A percentile compares a stretch with the other conserved stretches of the same genome.
Evolutionary conservation across 2,888 invertebrate species (phyloP).

Genomic region (Lasioglossum pauxillum): DNA sequence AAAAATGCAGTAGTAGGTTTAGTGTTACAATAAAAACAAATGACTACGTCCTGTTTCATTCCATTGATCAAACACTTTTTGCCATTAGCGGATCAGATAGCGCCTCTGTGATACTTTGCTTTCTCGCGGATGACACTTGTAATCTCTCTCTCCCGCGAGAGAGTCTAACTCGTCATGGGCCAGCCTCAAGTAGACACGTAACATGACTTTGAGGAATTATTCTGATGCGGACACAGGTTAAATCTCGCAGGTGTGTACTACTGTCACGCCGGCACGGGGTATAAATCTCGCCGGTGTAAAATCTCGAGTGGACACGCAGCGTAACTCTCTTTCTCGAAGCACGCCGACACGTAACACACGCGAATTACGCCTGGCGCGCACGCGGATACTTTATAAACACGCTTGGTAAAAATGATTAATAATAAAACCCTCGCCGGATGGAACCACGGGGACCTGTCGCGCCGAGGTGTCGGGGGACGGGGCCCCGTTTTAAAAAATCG

Average conservation of each 20-base stretch:
- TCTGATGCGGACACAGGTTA: background rate
- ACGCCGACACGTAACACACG: background rate
- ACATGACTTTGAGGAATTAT: constrained; percentile 11
- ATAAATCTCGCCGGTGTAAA: constrained; percentile 6
- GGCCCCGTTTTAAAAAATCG: background rate
- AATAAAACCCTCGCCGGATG: background rate
- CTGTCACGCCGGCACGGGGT: background rate
- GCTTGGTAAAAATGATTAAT: background rate
- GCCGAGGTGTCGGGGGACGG: too few relatives aligned
- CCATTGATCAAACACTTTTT: background rate
- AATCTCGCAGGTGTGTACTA: constrained; percentile 2
- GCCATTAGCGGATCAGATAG: background rate
- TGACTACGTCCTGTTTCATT: background rate
- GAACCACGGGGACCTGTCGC: background rate
- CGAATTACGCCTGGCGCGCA: background rate
- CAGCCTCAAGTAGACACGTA: background rate
- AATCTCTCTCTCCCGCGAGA: background rate
- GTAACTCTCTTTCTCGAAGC: background rate
- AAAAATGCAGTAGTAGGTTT: too few relatives aligned
- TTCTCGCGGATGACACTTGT: background rate
- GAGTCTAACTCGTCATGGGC: background rate
- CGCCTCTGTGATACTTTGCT: background rate
- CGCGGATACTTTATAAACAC: background rate
- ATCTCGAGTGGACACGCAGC: background rate
- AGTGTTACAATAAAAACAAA: too few relatives aligned